Evolutionary conservation across 2,113 vertebrate genomes (phyloP).

Genomic region (Serilophus lunatus): DNA sequence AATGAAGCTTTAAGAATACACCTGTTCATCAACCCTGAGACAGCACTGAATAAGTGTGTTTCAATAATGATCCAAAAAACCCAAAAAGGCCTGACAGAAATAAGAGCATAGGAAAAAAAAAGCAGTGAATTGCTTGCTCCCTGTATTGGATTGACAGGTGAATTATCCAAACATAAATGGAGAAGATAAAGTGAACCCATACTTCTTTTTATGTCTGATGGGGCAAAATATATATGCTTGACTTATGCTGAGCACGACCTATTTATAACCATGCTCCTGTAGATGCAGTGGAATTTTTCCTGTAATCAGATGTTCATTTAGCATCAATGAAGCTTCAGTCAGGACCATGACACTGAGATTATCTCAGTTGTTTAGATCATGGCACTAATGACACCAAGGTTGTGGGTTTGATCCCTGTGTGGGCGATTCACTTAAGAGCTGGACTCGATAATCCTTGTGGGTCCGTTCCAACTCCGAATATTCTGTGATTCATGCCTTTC

Average conservation of each 20-base stretch:
- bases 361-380: neutral
- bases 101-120: neutral
- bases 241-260: neutral
- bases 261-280: neutral
- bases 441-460: neutral
- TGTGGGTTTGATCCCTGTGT: neutral
- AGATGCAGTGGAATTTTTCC: neutral
- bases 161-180: neutral
- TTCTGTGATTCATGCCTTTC: neutral
- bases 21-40: neutral
- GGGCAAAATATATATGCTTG: neutral
- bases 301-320: neutral
- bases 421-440: neutral
- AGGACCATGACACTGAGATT: neutral
- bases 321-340: neutral
- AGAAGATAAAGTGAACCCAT: neutral
- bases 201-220: neutral
- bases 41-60: neutral
- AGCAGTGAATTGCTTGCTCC: neutral
- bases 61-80: neutral
- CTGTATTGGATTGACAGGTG: neutral
- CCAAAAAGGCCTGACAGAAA: neutral
- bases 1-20: conserved; percentile 3
- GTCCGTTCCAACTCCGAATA: neutral
- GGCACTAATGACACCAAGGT: neutral